Percentiles rank a stretch among this genome's conserved stretches.
Evolutionary conservation across 2,797 vertebrate species (phyloP).

Genomic region (Sebastes goodei): DNA sequence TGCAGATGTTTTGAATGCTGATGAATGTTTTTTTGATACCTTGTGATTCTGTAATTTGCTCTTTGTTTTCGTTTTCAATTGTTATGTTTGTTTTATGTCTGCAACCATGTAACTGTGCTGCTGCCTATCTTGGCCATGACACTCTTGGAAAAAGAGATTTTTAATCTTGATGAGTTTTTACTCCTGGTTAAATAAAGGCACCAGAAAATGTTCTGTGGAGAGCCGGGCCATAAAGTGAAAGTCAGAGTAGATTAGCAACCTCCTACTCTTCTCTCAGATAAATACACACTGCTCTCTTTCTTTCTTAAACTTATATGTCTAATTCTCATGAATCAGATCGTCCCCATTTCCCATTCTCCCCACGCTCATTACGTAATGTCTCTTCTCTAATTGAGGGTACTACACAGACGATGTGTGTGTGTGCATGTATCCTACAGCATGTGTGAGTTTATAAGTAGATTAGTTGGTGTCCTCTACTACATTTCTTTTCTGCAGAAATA

Average conservation of each 20-base stretch:
- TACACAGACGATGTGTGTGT: background rate
- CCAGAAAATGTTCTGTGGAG: background rate
- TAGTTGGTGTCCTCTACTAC: background rate
- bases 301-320: background rate
- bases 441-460: background rate
- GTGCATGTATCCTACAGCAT: background rate
- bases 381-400: conserved; percentile 1
- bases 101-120: no score
- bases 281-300: background rate
- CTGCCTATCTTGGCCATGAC: no score
- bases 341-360: background rate
- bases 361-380: background rate
- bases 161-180: no score
- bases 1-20: no score
- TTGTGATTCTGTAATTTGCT: no score
- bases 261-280: conserved; percentile 1
- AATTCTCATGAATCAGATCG: background rate
- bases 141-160: no score
- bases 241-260: conserved; percentile 39
- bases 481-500: background rate
- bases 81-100: no score
- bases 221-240: conserved; percentile 25
- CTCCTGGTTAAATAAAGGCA: no score
- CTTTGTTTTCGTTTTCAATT: no score
- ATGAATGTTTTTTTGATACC: no score